Evolutionary conservation across 2,888 invertebrate species (phyloP).

Genomic region (Apamea sordens): DNA sequence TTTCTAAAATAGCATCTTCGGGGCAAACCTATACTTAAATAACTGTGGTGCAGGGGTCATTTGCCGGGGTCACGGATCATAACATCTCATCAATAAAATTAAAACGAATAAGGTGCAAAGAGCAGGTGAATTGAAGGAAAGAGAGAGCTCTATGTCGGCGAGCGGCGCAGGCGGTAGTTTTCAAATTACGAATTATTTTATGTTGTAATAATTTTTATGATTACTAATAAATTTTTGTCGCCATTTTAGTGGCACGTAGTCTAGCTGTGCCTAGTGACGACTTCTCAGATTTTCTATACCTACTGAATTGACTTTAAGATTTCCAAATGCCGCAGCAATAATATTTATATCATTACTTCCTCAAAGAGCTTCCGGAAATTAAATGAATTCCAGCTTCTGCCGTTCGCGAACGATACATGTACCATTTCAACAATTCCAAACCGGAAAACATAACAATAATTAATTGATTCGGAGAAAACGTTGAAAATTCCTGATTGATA

Average conservation of each 20-base stretch:
- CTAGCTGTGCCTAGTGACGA: too few relatives aligned
- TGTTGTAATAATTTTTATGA: neutral
- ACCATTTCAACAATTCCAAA: constrained; percentile 1
- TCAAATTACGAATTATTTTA: neutral
- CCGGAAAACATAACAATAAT: constrained; percentile 15
- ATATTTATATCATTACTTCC: constrained; percentile 2
- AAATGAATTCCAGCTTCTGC: neutral
- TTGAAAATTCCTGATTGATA: constrained; percentile 4
- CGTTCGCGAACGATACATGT: constrained; percentile 8
- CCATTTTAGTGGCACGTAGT: neutral
- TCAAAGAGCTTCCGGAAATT: constrained; percentile 2
- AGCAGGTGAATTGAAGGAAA: neutral
- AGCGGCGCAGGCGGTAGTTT: neutral
- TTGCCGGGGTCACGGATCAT: too few relatives aligned
- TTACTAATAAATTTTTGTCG: neutral
- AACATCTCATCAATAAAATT: neutral
- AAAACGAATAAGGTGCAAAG: neutral
- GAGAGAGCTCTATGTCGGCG: neutral
- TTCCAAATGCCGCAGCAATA: neutral
- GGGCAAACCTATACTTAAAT: neutral
- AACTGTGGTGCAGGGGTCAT: neutral
- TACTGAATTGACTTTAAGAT: too few relatives aligned
- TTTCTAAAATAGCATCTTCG: too few relatives aligned
- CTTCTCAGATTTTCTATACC: neutral
- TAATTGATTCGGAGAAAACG: constrained; percentile 33